These are phyloP conservation scores for Magallana nippona DNA, from an alignment of 2,888 invertebrate genomes.

Conservation along the genomic window DNA sequence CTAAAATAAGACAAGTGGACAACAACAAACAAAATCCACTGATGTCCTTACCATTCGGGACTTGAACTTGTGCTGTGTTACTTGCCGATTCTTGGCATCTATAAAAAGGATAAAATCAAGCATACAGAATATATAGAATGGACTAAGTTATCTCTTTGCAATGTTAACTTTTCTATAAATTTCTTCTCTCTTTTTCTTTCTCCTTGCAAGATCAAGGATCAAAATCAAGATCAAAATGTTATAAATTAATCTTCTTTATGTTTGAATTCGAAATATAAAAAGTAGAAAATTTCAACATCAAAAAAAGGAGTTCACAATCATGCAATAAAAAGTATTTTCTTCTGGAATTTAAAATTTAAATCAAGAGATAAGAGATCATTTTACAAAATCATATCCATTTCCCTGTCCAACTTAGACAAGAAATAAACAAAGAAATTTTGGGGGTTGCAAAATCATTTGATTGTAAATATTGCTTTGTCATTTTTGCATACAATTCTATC, in stretches of 20 bases:
- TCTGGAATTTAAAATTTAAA: neutral
- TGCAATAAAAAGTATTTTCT: neutral
- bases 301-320: neutral
- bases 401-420: no score
- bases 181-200: no score
- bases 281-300: slow-evolving; percentile 18
- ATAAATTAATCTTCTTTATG: neutral
- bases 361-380: neutral
- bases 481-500: no score
- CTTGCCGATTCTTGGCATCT: slow-evolving; percentile 98
- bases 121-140: neutral
- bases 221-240: neutral
- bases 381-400: no score
- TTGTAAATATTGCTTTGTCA: no score
- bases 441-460: no score
- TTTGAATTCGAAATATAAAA: neutral
- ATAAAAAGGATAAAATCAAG: slow-evolving; percentile 79
- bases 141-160: no score
- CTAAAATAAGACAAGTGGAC: neutral
- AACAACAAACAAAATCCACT: neutral
- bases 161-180: no score
- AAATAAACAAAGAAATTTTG: no score
- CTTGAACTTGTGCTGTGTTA: slow-evolving; percentile 97
- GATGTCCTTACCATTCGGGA: slow-evolving; percentile 94
- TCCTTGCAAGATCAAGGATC: neutral